Base-by-base conservation (phyloP, 2,888 invertebrate genomes). In the Ophion ellenae region DNA sequence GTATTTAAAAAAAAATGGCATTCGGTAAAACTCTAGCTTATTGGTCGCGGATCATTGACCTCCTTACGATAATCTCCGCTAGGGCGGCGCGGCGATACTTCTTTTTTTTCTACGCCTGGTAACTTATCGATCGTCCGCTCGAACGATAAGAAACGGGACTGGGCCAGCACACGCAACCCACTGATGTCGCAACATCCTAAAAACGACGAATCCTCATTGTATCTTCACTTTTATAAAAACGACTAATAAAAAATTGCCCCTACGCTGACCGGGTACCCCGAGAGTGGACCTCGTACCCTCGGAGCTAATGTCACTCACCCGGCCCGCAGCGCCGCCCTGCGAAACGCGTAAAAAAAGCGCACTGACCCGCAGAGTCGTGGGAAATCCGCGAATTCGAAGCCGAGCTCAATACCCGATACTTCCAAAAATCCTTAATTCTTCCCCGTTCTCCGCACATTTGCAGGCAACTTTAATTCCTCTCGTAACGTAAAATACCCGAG, bases 351-450 rank as follows among this genome's bases (percentile, higher is more conserved):
- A 32, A 32, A 66, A 76, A 76, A 47, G 45, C 20, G 53, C 53
- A 64, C 64, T 47, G n/a, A 7, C 4, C 20, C 24, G 11, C 10
- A 40, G 59, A 53, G 14, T 17, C 85, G 87, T 89, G 90, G 83
- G 89, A 89, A 91, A 92, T 91, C 91, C 89, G 90, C 92, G 89
- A 91, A 67, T 76, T 76, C 80, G 66, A 75, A 84, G 69, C 45
- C 36, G 14, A 14, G 47, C 14, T 28, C 14, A 4, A 17, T 47
- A 14, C n/a, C n/a, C 17, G 9, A 63, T 17, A 63, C 14, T 63
- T 28, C 14, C 2, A 61, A 45, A 75, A 75, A 71, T 28, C 7
- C 6, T 11, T 40, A n/a, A 71, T 57, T 28, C 14, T 14, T 73
- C 1, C 17, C 4, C 11, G 9, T 40, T 36, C 7, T 40, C 5